phyloP scores from a whole-genome alignment of 2,888 invertebrate species.

The Mactromeris polynyma region DNA sequence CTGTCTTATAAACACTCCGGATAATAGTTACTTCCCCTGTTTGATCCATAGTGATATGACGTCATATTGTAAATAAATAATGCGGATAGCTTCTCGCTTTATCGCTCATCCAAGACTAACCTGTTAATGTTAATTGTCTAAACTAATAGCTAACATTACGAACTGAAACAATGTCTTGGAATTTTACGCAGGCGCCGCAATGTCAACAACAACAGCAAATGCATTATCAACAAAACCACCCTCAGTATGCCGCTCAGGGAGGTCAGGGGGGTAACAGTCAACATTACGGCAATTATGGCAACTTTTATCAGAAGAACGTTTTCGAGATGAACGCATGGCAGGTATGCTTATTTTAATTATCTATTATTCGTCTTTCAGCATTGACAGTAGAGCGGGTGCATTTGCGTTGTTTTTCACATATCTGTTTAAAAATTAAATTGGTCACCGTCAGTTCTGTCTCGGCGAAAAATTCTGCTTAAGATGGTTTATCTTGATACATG shows the following conservation, averaged over 20 bases:
- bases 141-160: background rate
- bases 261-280: conserved; percentile 56
- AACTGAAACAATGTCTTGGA: conserved; percentile 49
- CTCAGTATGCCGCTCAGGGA: conserved; percentile 72
- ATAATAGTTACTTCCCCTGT: conserved; percentile 53
- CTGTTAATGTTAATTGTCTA: background rate
- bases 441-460: no score
- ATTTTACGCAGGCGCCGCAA: conserved; percentile 28
- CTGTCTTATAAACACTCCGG: background rate
- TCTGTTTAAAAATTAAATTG: no score
- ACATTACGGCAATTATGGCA: conserved; percentile 78
- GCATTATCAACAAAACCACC: conserved; percentile 66
- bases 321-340: conserved; percentile 79
- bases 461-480: no score
- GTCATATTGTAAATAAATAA: conserved; percentile 66
- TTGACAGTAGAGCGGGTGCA: no score
- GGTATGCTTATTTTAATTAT: conserved; percentile 61
- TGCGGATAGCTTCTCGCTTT: conserved; percentile 32
- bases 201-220: conserved; percentile 47
- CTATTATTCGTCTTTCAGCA: background rate
- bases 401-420: no score
- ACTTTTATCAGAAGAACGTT: conserved; percentile 74
- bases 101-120: background rate
- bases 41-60: conserved; percentile 60
- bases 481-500: no score